A percentile compares a stretch with the other conserved stretches of the same genome.
Conservation (phyloP, 2,888 invertebrate genomes). For the Trissolcus brochymenae region DNA sequence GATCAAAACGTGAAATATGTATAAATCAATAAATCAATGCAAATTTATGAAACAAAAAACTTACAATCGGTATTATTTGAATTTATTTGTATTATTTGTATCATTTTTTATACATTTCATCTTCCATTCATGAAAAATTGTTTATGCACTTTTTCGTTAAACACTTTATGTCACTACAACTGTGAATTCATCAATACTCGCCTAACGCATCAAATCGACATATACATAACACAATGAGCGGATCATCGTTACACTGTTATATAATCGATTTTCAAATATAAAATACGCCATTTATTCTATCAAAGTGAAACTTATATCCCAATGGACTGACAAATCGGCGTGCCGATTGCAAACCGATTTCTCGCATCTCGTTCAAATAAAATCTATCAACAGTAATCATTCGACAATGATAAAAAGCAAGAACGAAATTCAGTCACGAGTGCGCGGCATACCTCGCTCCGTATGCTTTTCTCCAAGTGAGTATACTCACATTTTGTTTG, state of each 20-base stretch:
- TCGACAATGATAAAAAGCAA: constrained; percentile 34
- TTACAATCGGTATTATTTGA: constrained; percentile 47
- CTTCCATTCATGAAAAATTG: constrained; percentile 53
- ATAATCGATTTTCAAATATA: constrained; percentile 56
- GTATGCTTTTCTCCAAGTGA: constrained; percentile 1
- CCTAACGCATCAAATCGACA: constrained; percentile 53
- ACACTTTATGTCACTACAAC: constrained; percentile 55
- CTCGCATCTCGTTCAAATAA: constrained; percentile 41
- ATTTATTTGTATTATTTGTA: constrained; percentile 37
- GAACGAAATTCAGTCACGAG: constrained; percentile 43
- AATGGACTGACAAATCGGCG: constrained; percentile 49
- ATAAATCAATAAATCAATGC: constrained; percentile 53
- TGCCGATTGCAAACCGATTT: constrained; percentile 43
- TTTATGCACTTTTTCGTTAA: constrained; percentile 48
- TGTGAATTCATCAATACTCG: constrained; percentile 41
- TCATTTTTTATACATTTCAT: constrained; percentile 44
- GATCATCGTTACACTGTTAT: constrained; percentile 48
- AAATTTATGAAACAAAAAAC: constrained; percentile 44
- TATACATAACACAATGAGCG: constrained; percentile 49
- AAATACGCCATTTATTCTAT: constrained; percentile 55
- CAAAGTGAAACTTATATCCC: constrained; percentile 47
- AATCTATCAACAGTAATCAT: constrained; percentile 40
- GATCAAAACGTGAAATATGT: constrained; percentile 52
- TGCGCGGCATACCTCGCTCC: constrained; percentile 33
- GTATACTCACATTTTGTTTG: neutral